A percentile compares a stretch with the other conserved stretches of the same genome.
Conservation (phyloP, 2,797 vertebrate species). For the Anguilla anguilla region DNA sequence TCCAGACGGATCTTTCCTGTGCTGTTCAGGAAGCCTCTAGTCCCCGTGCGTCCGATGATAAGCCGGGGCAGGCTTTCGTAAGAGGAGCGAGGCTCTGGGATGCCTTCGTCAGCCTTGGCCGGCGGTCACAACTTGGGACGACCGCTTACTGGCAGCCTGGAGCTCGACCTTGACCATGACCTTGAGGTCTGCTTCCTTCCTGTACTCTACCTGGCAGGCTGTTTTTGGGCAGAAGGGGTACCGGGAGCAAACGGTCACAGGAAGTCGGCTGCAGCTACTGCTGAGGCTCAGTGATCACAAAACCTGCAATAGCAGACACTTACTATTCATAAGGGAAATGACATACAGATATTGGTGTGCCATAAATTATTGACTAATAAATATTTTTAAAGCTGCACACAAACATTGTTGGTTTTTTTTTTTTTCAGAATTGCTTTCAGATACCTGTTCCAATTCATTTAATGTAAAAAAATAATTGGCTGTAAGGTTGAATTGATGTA, state of each 20-base stretch:
- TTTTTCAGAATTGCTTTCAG: neutral
- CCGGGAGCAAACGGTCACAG: neutral
- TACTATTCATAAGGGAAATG: neutral
- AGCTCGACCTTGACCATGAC: conserved; percentile 24
- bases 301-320: neutral
- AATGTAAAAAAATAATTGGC: neutral
- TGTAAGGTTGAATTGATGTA: neutral
- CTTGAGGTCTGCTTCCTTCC: neutral
- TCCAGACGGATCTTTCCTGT: conserved; percentile 8
- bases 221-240: neutral
- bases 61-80: neutral
- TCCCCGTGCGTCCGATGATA: conserved; percentile 20
- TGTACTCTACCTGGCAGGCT: neutral
- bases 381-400: neutral
- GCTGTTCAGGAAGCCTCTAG: conserved; percentile 22
- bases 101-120: neutral
- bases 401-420: neutral
- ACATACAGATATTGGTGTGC: too few relatives aligned
- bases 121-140: neutral
- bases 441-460: neutral
- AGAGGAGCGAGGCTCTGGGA: neutral
- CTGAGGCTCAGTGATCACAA: neutral
- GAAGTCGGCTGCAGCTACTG: neutral
- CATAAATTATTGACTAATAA: neutral
- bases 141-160: neutral